Evolutionary conservation across 2,888 invertebrate genomes (phyloP), one percentile per base, ranked within the genome.

Genomic region (Drosophila pseudotalamancana): DNA sequence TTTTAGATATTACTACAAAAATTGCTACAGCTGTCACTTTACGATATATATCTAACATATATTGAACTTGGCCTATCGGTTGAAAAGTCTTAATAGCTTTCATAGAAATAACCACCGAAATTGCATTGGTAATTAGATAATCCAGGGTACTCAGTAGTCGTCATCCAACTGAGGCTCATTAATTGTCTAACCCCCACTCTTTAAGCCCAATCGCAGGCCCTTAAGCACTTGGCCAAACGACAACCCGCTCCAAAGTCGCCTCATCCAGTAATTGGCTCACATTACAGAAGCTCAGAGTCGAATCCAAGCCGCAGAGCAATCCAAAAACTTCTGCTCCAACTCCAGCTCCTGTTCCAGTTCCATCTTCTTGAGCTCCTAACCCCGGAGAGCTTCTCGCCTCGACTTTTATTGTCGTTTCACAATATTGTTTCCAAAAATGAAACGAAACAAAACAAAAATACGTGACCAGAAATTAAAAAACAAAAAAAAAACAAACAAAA

Each of bases 401-500:
- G 67, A 45, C 72, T 77, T 65, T 80, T 83, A 77, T 83, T 86
- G 83, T 83, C 86, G 80, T 83, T 86, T 77, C 78, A 83, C 83
- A 86, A 78, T 83, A 83, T 86, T 83, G 81, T 77, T 83, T 76
- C 77, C 85, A 77, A 78, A 83, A 83, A 74, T 71, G 80, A 83
- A 83, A 83, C 78, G 77, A 80, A 80, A 86, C 86, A 72, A 78
- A 86, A 71, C 80, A 83, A 82, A 83, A 82, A 86, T 83, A 82
- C 86, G 86, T 86, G 86, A 86, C 83, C 86, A 86, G 83, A 83
- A 82, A 86, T 77, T 77, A 69, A 77, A 83, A 54, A 73, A 77
- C 57, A 57, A 32, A 43, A 39, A 40, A 37, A 31, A 45, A 40
- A 8, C 53, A 66, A 50, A 62, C 61, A 8, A 56, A 66, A 50